Conservation (phyloP, 2,888 invertebrate genomes). For the Tenthredo amoena region DNA sequence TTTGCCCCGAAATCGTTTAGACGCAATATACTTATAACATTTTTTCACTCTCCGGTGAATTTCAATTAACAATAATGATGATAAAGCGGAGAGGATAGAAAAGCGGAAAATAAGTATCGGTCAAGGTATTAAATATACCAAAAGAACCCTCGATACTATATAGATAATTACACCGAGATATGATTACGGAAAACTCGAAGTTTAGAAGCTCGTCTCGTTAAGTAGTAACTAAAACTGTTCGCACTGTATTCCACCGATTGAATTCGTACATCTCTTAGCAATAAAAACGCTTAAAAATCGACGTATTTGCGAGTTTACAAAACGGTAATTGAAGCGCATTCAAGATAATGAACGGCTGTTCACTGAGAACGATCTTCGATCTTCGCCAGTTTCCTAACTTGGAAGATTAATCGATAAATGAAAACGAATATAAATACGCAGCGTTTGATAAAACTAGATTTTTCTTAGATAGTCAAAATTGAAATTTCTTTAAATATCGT, state of each 20-base stretch:
- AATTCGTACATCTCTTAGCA: conserved; percentile 20
- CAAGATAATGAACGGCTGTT: not conserved
- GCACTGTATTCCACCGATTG: conserved; percentile 10
- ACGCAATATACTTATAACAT: conserved; percentile 27
- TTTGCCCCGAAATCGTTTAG: conserved; percentile 57
- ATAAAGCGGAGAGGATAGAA: not conserved
- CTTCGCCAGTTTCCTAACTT: not conserved
- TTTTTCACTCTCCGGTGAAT: conserved; percentile 24
- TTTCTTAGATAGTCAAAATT: conserved; percentile 19
- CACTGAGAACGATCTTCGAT: not conserved
- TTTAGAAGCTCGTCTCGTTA: conserved; percentile 6
- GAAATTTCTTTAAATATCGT: conserved; percentile 2
- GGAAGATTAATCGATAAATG: not conserved
- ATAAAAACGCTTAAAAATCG: conserved; percentile 30
- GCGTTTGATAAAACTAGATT: not conserved
- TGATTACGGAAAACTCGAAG: not conserved
- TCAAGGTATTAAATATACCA: not conserved
- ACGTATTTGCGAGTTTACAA: not conserved
- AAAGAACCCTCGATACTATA: conserved; percentile 7
- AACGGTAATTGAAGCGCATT: conserved; percentile 4
- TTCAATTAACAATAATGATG: conserved; percentile 23
- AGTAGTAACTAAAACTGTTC: not conserved
- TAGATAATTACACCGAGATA: conserved; percentile 6
- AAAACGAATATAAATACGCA: not conserved
- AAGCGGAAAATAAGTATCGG: not conserved